These are phyloP conservation scores for Lytechinus pictus DNA, from an alignment of 35 echinoderm and acorn worm genomes.

Conservation along the genomic window DNA sequence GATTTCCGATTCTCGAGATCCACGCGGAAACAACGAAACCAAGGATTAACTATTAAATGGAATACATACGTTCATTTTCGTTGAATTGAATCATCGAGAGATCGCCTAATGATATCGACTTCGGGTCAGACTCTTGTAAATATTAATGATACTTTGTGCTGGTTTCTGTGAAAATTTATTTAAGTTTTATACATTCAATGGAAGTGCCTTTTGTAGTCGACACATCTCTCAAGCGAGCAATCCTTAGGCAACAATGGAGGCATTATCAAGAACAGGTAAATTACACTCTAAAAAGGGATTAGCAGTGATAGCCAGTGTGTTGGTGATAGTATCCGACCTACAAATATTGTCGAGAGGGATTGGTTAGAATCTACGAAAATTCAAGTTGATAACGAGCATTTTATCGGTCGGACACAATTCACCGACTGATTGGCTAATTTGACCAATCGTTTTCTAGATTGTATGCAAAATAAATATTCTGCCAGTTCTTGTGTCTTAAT, in stretches of 20 bases:
- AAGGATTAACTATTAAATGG: background rate
- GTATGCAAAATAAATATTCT: no score
- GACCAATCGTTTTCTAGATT: no score
- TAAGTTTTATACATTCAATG: background rate
- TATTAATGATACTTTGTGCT: background rate
- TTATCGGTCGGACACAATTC: no score
- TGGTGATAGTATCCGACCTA: no score
- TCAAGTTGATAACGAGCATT: no score
- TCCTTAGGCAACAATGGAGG: conserved; percentile 2
- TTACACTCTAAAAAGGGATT: no score
- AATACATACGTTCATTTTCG: background rate
- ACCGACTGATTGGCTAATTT: no score
- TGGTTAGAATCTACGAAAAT: no score
- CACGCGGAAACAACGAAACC: background rate
- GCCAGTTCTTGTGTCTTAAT: no score
- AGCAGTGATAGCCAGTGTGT: no score
- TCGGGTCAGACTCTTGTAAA: background rate
- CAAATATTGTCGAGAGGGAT: no score
- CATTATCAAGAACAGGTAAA: conserved; percentile 1
- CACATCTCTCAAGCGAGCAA: conserved; percentile 9
- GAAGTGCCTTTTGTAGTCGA: background rate
- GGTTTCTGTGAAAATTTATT: background rate
- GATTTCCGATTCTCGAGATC: background rate
- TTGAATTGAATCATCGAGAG: background rate
- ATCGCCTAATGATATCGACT: background rate